phyloP scores from a whole-genome alignment of 2,797 vertebrate genomes.

The Syngnathus rostellatus region DNA sequence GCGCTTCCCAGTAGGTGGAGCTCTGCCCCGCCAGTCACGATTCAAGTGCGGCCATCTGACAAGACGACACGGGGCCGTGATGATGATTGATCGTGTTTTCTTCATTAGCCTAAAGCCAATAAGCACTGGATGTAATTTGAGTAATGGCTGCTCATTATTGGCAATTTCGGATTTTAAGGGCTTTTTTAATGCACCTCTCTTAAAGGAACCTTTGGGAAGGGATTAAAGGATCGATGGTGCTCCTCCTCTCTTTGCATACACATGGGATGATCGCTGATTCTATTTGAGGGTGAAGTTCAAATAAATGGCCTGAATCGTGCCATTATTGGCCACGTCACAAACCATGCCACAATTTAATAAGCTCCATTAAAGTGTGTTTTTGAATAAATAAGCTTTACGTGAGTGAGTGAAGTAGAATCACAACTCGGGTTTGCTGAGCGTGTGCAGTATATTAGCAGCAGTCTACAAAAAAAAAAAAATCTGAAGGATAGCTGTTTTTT shows the following conservation, averaged over 20 bases:
- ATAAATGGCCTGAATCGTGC: slow-evolving; percentile 24
- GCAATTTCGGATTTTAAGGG: slow-evolving; percentile 91
- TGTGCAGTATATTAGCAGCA: neutral
- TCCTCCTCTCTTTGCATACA: slow-evolving; percentile 35
- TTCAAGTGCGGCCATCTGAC: slow-evolving; percentile 65
- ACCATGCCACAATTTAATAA: neutral
- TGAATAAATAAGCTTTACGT: neutral
- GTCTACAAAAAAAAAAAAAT: neutral
- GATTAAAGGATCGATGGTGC: slow-evolving; percentile 64
- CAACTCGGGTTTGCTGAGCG: neutral
- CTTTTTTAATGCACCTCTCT: slow-evolving; percentile 81
- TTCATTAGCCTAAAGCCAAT: slow-evolving; percentile 99
- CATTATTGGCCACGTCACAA: neutral
- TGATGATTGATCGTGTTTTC: slow-evolving; percentile 99
- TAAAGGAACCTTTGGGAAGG: slow-evolving; percentile 71
- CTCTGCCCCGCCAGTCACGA: slow-evolving; percentile 69
- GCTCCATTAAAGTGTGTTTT: neutral
- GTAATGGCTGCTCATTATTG: slow-evolving; percentile 99
- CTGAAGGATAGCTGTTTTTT: neutral
- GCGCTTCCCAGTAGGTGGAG: slow-evolving; percentile 76
- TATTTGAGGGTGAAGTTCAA: slow-evolving; percentile 58
- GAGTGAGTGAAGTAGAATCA: neutral
- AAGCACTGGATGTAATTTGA: slow-evolving; percentile 97
- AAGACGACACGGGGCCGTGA: slow-evolving; percentile 83
- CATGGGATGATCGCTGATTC: slow-evolving; percentile 22